Conservation (phyloP, 2,113 vertebrate genomes). For the Tachysurus vachellii region DNA sequence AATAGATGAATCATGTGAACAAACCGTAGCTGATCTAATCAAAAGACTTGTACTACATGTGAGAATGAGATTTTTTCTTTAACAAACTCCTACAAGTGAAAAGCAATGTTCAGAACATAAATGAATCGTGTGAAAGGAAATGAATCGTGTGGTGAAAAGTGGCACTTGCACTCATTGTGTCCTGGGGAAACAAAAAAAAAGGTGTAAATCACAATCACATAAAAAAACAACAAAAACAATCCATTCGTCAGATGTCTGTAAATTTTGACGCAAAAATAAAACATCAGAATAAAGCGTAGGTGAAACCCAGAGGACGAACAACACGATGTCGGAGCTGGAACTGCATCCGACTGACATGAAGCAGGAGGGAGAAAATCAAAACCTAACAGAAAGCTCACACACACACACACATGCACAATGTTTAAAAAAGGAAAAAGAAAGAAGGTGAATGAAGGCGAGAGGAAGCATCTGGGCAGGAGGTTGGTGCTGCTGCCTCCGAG, state of each 20-base stretch:
- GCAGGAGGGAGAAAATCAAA: conserved; percentile 49
- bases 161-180: no score
- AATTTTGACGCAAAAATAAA: neutral
- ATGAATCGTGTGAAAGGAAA: neutral
- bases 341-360: conserved; percentile 54
- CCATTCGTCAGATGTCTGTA: neutral
- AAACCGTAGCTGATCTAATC: neutral
- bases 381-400: neutral
- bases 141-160: neutral
- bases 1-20: neutral
- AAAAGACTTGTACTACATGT: no score
- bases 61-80: no score
- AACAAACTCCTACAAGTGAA: neutral
- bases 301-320: conserved; percentile 40
- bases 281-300: neutral
- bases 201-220: neutral
- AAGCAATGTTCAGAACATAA: neutral
- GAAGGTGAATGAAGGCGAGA: conserved; percentile 38
- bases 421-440: conserved; percentile 16
- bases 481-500: conserved; percentile 73
- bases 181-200: no score
- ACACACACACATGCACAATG: neutral
- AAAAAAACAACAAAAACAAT: neutral
- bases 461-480: conserved; percentile 73
- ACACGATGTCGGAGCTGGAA: conserved; percentile 44